Evolutionary conservation across 2,113 vertebrate genomes (phyloP).

Genomic region (Ciconia boyciana): DNA sequence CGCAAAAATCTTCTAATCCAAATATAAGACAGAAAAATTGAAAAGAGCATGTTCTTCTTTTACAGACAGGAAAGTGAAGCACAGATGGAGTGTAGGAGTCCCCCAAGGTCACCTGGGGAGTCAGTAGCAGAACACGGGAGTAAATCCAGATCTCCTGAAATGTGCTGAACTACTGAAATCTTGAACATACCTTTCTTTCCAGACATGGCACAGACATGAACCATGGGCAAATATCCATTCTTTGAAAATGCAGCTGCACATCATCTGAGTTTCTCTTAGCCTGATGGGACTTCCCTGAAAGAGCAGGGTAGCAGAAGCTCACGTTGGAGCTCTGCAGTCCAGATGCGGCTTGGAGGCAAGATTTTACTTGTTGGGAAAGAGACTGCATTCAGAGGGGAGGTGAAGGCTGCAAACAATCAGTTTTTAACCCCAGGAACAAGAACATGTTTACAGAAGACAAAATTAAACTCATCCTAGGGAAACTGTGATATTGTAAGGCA

Average conservation of each 20-base stretch:
- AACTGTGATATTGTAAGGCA: not conserved
- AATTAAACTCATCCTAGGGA: not conserved
- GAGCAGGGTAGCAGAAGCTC: not conserved
- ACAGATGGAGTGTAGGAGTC: not conserved
- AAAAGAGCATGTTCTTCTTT: rapidly evolving
- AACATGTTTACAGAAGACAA: not conserved
- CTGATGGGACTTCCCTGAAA: not conserved
- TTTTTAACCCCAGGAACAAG: not conserved
- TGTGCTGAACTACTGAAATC: not conserved
- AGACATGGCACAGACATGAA: not conserved
- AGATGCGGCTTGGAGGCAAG: not conserved
- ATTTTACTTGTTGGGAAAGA: not conserved
- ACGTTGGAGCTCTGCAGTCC: not conserved
- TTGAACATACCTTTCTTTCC: not conserved
- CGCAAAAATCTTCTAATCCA: not conserved
- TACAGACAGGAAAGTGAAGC: not conserved
- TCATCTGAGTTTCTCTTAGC: not conserved
- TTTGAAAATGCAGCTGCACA: not conserved
- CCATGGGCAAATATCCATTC: rapidly evolving
- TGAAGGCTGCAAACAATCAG: not conserved
- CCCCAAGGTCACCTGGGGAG: not conserved
- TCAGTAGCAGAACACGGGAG: not conserved
- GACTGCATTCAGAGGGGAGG: not conserved
- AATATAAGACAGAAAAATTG: not conserved
- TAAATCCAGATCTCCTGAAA: not conserved